Evolutionary conservation across 2,888 invertebrate species (phyloP).

Genomic region (Noctuana brunneofusca): DNA sequence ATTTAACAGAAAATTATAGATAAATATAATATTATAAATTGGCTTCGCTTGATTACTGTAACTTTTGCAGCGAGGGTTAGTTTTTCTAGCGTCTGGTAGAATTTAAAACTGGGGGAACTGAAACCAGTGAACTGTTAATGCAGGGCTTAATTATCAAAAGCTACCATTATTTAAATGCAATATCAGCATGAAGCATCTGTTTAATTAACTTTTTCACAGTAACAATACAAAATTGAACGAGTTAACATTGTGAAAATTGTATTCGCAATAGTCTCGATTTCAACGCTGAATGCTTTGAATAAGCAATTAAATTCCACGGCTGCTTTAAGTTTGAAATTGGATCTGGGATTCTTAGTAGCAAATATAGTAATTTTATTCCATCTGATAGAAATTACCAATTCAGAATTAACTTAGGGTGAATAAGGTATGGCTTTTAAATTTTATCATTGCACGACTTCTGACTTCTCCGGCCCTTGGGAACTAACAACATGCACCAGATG

Average conservation of each 20-base stretch:
- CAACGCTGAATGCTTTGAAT: slow-evolving; percentile 28
- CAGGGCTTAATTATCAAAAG: too few relatives aligned
- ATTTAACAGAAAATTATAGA: not conserved
- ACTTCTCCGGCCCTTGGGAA: slow-evolving; percentile 47
- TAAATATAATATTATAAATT: not conserved
- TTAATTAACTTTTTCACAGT: slow-evolving; percentile 21
- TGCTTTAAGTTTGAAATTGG: slow-evolving; percentile 31
- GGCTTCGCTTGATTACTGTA: not conserved
- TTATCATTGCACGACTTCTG: slow-evolving; percentile 59
- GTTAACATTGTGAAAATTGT: slow-evolving; percentile 21
- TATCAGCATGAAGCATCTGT: not conserved
- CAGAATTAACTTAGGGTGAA: slow-evolving; percentile 44
- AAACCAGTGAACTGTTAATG: too few relatives aligned
- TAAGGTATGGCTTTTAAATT: slow-evolving; percentile 43
- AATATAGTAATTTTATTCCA: slow-evolving; percentile 40
- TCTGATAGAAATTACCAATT: slow-evolving; percentile 44
- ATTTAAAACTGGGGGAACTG: not conserved
- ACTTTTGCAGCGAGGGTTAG: too few relatives aligned
- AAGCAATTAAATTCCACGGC: slow-evolving; percentile 34
- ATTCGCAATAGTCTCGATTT: slow-evolving; percentile 18
- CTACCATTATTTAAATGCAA: not conserved
- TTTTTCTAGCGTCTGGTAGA: not conserved
- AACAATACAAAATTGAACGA: slow-evolving; percentile 4
- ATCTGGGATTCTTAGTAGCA: slow-evolving; percentile 33
- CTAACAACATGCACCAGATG: slow-evolving; percentile 28